Evolutionary conservation across 2,113 vertebrate species (phyloP).

Genomic region (Brachyhypopomus occidentalis): DNA sequence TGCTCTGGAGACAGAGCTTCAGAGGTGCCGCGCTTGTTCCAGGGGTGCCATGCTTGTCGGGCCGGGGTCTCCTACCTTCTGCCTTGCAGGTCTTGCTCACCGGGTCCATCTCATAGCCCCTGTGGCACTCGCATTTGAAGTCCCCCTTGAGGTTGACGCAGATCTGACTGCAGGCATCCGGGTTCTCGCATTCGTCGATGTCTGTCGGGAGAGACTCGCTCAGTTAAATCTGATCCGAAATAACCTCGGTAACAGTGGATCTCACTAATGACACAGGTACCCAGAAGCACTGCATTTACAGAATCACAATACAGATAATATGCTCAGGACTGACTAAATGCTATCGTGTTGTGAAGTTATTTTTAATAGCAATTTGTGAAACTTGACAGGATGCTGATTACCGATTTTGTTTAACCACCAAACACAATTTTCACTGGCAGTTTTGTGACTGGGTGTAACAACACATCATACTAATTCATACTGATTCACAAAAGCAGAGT

Average conservation of each 20-base stretch:
- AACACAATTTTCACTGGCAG: too few species aligned
- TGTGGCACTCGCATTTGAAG: slow-evolving; percentile 87
- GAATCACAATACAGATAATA: background rate
- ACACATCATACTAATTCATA: too few species aligned
- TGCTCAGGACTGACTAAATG: background rate
- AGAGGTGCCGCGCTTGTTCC: too few species aligned
- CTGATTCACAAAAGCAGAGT: too few species aligned
- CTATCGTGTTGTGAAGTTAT: background rate
- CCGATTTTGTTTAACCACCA: too few species aligned
- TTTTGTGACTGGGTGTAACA: too few species aligned
- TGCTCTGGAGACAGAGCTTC: too few species aligned
- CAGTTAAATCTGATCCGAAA: background rate
- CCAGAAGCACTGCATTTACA: background rate
- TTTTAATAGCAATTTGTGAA: background rate
- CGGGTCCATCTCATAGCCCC: slow-evolving; percentile 86
- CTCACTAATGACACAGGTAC: background rate
- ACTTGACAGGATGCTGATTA: background rate
- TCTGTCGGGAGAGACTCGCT: slow-evolving; percentile 71
- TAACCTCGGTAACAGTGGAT: background rate
- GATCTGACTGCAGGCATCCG: slow-evolving; percentile 87
- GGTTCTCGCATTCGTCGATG: slow-evolving; percentile 87
- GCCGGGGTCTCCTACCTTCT: slow-evolving; percentile 60
- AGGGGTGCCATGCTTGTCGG: background rate
- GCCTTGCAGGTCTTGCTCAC: slow-evolving; percentile 87
- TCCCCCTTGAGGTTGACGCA: slow-evolving; percentile 89